phyloP scores from a whole-genome alignment of 35 echinoderm and acorn worm genomes.

The Heliocidaris erythrogramma region DNA sequence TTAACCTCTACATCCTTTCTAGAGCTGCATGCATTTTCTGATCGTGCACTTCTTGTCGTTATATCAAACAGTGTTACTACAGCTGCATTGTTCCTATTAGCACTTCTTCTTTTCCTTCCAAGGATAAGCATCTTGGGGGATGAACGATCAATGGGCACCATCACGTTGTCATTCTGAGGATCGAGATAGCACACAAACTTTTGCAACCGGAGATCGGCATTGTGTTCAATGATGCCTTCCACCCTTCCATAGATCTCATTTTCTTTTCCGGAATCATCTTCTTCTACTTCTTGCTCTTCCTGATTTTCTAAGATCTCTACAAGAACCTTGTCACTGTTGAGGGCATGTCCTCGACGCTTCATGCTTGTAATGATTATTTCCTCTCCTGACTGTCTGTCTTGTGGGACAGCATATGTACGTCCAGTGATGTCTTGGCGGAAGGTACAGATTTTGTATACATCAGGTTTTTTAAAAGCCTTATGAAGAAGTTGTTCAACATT shows the following conservation, averaged over 20 bases:
- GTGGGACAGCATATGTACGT: slow-evolving; percentile 63
- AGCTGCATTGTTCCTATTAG: slow-evolving; percentile 1
- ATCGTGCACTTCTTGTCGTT: slow-evolving; percentile 28
- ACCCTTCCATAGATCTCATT: slow-evolving; percentile 80
- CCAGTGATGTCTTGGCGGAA: slow-evolving; percentile 68
- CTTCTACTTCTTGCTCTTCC: slow-evolving; percentile 48
- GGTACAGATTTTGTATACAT: slow-evolving; percentile 72
- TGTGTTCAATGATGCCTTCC: slow-evolving; percentile 66
- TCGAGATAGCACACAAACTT: slow-evolving; percentile 93
- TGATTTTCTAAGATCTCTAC: slow-evolving; percentile 65
- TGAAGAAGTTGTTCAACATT: slow-evolving; percentile 53
- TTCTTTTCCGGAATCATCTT: slow-evolving; percentile 28
- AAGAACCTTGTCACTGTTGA: slow-evolving; percentile 73
- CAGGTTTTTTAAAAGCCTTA: slow-evolving; percentile 37
- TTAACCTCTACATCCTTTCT: slow-evolving; percentile 58
- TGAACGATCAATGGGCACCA: slow-evolving; percentile 83
- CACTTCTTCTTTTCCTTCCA: neutral
- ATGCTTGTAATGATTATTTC: slow-evolving; percentile 74
- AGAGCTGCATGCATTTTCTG: slow-evolving; percentile 9
- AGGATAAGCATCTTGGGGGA: slow-evolving; percentile 81
- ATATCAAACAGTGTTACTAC: slow-evolving; percentile 49
- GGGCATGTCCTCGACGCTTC: slow-evolving; percentile 61
- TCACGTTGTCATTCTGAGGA: slow-evolving; percentile 70
- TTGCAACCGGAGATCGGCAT: slow-evolving; percentile 60
- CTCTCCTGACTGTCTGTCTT: slow-evolving; percentile 57